phyloP scores from a whole-genome alignment of 2,888 invertebrate genomes.

The Chloroclystis v-ata region DNA sequence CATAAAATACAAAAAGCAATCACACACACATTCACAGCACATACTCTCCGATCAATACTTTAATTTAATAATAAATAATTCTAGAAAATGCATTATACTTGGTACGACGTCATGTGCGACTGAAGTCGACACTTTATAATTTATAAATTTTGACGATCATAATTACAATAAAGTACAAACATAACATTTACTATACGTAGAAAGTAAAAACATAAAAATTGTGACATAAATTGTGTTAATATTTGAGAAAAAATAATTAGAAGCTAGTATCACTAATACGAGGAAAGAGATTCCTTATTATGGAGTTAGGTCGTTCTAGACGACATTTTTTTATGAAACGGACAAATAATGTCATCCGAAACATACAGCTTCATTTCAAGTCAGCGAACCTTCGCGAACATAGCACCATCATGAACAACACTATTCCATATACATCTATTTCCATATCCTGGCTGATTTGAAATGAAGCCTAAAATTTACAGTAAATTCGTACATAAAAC shows the following conservation, averaged over 20 bases:
- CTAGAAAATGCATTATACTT: conserved; percentile 76
- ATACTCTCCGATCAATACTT: conserved; percentile 61
- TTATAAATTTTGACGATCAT: conserved; percentile 57
- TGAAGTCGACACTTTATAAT: conserved; percentile 51
- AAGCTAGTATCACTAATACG: conserved; percentile 77
- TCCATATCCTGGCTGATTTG: conserved; percentile 57
- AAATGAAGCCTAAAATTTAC: conserved; percentile 64
- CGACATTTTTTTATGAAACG: conserved; percentile 53
- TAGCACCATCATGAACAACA: conserved; percentile 56
- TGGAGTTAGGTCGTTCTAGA: conserved; percentile 50
- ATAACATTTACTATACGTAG: conserved; percentile 69
- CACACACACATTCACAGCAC: conserved; percentile 72
- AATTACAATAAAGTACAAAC: conserved; percentile 73
- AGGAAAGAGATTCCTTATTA: conserved; percentile 72
- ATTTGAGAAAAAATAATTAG: conserved; percentile 71
- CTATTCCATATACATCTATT: conserved; percentile 30
- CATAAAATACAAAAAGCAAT: conserved; percentile 58
- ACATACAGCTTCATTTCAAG: conserved; percentile 72
- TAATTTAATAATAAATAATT: conserved; percentile 74
- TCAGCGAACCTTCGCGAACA: conserved; percentile 48
- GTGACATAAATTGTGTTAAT: conserved; percentile 75
- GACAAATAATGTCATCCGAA: conserved; percentile 73
- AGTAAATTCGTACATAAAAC: conserved; percentile 46
- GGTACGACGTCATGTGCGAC: conserved; percentile 67
- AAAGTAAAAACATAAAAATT: conserved; percentile 60